Conservation (phyloP, 2,797 vertebrate genomes). For the Lacerta bilineata region DNA sequence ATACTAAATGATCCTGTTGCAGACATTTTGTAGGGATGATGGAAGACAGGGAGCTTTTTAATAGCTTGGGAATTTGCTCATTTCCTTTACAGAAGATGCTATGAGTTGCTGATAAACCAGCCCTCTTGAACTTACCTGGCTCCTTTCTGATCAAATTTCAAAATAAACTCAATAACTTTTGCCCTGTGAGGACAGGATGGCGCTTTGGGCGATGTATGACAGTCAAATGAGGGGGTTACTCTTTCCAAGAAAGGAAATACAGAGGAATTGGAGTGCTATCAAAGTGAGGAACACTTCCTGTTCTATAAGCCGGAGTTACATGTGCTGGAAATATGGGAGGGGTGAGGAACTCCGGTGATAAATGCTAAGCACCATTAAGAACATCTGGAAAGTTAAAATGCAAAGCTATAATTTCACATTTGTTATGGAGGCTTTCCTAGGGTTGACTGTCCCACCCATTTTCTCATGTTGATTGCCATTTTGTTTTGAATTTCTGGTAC, state of each 20-base stretch:
- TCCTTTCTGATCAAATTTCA: conserved; percentile 23
- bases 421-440: conserved; percentile 23
- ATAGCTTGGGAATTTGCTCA: conserved; percentile 3
- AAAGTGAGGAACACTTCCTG: conserved; percentile 50
- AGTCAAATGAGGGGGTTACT: conserved; percentile 33
- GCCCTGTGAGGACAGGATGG: conserved; percentile 24
- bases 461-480: too few species aligned
- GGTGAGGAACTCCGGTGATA: conserved; percentile 44
- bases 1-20: conserved; percentile 1
- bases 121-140: background rate
- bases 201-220: conserved; percentile 28
- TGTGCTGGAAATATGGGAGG: conserved; percentile 29
- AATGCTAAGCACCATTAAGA: conserved; percentile 25
- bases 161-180: conserved; percentile 18
- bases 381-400: conserved; percentile 55
- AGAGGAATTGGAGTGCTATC: conserved; percentile 55
- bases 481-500: too few species aligned
- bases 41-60: background rate
- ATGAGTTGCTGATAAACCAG: conserved; percentile 18
- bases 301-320: conserved; percentile 32
- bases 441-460: background rate
- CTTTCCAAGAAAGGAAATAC: conserved; percentile 58
- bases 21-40: background rate
- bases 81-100: conserved; percentile 17
- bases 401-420: conserved; percentile 33